Percentiles rank a stretch among this genome's conserved stretches.
These are phyloP conservation scores for Byasa hedistus DNA, from an alignment of 2,888 invertebrate species.

Conservation along the genomic window DNA sequence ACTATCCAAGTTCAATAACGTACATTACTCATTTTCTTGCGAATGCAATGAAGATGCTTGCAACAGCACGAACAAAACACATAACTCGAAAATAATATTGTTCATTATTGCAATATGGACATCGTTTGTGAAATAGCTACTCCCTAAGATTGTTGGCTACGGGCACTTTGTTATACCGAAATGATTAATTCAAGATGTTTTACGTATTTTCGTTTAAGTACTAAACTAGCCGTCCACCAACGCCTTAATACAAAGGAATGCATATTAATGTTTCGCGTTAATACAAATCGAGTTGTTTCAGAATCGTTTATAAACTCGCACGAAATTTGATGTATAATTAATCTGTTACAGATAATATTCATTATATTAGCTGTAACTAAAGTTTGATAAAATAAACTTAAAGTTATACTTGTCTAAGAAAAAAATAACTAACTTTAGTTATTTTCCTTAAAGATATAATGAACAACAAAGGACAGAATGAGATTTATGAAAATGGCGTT, in stretches of 20 bases:
- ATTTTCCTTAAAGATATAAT: too few species aligned
- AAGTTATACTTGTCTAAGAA: too few species aligned
- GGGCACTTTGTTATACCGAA: neutral
- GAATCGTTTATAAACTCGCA: neutral
- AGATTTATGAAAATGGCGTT: too few species aligned
- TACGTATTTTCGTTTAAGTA: neutral
- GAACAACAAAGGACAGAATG: too few species aligned
- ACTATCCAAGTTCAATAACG: slow-evolving; percentile 53
- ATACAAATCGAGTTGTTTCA: neutral
- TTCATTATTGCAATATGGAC: slow-evolving; percentile 13
- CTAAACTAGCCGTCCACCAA: slow-evolving; percentile 2
- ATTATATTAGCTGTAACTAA: too few species aligned
- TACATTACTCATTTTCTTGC: slow-evolving; percentile 63
- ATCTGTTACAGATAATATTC: too few species aligned
- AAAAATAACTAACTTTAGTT: too few species aligned
- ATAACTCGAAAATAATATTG: slow-evolving; percentile 7
- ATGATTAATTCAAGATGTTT: neutral
- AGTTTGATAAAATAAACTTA: too few species aligned
- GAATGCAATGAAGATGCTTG: slow-evolving; percentile 64
- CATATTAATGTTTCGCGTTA: slow-evolving; percentile 2
- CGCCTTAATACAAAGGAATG: slow-evolving; percentile 11
- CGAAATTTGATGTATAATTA: neutral
- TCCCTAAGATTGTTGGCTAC: neutral
- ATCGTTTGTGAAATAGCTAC: slow-evolving; percentile 20
- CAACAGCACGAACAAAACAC: slow-evolving; percentile 42